phyloP scores from a whole-genome alignment of 2,797 vertebrate genomes.

The Macropodus opercularis region DNA sequence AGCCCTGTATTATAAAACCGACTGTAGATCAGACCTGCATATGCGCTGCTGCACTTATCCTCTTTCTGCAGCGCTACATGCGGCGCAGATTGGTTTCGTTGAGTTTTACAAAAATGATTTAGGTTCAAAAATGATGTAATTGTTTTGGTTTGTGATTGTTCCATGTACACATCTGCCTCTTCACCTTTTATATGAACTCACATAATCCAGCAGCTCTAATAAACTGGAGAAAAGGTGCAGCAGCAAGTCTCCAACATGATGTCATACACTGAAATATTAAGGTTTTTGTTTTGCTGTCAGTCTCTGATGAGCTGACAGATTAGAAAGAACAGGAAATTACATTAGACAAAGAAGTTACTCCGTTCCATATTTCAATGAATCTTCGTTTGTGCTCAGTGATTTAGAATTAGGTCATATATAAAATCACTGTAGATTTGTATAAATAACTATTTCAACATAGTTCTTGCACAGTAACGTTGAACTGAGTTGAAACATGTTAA shows the following conservation, averaged over 20 bases:
- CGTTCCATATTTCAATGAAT: too few relatives aligned
- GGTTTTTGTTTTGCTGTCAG: too few relatives aligned
- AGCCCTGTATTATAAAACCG: conserved; percentile 62
- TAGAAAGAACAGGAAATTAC: too few relatives aligned
- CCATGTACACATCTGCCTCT: conserved; percentile 16
- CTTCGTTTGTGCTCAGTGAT: too few relatives aligned
- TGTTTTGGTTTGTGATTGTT: conserved; percentile 51
- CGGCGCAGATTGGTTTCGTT: conserved; percentile 58
- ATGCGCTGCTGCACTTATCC: conserved; percentile 62
- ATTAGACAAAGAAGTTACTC: too few relatives aligned
- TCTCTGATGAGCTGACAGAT: too few relatives aligned
- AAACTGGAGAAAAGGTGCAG: not conserved
- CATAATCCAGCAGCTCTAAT: not conserved
- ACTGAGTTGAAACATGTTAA: too few relatives aligned
- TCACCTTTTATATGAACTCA: not conserved
- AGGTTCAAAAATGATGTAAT: conserved; percentile 35
- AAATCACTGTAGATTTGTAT: too few relatives aligned
- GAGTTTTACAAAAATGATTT: conserved; percentile 63
- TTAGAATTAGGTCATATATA: too few relatives aligned
- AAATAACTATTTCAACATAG: too few relatives aligned
- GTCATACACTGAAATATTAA: not conserved
- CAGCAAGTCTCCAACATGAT: not conserved
- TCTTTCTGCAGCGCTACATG: conserved; percentile 53
- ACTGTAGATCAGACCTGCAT: conserved; percentile 60
- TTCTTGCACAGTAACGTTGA: too few relatives aligned